Base-by-base conservation (phyloP, 2,113 vertebrate genomes). In the Jaculus jaculus region DNA sequence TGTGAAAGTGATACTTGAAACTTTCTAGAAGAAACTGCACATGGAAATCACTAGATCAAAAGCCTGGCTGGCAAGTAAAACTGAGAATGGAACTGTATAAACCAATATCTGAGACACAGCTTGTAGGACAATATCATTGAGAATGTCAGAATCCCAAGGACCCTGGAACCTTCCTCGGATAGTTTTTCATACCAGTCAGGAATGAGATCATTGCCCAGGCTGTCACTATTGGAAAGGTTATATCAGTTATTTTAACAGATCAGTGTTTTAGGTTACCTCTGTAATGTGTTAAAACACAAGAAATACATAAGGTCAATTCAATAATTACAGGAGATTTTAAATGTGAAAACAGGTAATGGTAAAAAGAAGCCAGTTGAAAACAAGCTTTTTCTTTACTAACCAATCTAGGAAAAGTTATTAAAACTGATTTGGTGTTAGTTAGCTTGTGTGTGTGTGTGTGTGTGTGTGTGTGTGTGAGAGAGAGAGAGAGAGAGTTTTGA, bases 51-150 rank as follows among this genome's bases (percentile, higher is more conserved):
- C 7, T 32, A 75, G 39, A 92, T 93, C 84, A 84, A 85, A 69
- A 92, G 83, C 80, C 86, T 89, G 71, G 7, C 86, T 92, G 42
- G 77, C 71, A 69, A 63, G 32, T 72, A 73, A 80, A 86, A 65
- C 42, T 13, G 30, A 75, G 89, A 89, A 17, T n/a, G 83, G 92
- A 90, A 90, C 7, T 74, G 5, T 84, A 77, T 75, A 85, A 91
- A n/a, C 71, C 42, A 7, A 21, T 68, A 42, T 80, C 95, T 93
- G 93, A 86, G 65, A 47, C 74, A 87, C 47, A 80, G 39, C 7
- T 26, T 58, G 42, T 81, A 54, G 42, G 73, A 51, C 23, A 63
- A 26, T 34, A 17, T 78, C 78, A 54, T 0, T 85, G 82, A 68
- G 28, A 78, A 34, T 23, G 47, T 65, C 17, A 71, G 60, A 81